Percentiles rank a stretch among this genome's conserved stretches.
Evolutionary conservation across 2,797 vertebrate species (phyloP).

Genomic region (Danionella dracula): DNA sequence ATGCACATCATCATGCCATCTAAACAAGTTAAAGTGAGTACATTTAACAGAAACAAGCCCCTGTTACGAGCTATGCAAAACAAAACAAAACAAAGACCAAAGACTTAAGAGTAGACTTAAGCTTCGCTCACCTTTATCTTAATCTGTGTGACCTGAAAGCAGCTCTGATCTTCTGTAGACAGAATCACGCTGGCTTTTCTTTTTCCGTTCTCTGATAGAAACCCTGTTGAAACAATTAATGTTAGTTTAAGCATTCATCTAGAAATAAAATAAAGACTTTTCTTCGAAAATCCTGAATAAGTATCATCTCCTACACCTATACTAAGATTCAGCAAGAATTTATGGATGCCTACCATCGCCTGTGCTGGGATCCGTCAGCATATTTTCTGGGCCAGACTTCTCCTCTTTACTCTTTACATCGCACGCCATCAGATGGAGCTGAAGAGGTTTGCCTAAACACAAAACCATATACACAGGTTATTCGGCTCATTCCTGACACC

Average conservation of each 20-base stretch:
- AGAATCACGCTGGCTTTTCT: constrained; percentile 90
- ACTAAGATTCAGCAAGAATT: too few relatives aligned
- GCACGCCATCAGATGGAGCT: constrained; percentile 87
- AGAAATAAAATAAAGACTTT: too few relatives aligned
- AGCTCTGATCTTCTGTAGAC: constrained; percentile 85
- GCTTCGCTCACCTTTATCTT: constrained; percentile 80
- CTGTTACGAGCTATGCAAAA: too few relatives aligned
- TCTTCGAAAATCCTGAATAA: too few relatives aligned
- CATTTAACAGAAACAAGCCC: too few relatives aligned
- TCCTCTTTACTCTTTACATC: constrained; percentile 97
- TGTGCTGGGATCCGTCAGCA: constrained; percentile 82
- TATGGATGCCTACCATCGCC: constrained; percentile 78
- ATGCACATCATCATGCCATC: too few relatives aligned
- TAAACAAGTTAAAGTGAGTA: too few relatives aligned
- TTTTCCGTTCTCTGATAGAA: constrained; percentile 90
- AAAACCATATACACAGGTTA: neutral
- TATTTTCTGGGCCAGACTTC: constrained; percentile 93
- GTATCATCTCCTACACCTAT: too few relatives aligned
- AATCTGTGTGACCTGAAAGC: constrained; percentile 94
- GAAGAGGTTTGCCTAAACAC: constrained; percentile 79
- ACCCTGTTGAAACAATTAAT: constrained; percentile 67
- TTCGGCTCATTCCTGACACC: neutral
- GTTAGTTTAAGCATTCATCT: too few relatives aligned
- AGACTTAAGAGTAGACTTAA: neutral
- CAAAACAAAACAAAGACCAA: too few relatives aligned